Percentiles rank a stretch among this genome's conserved stretches.
These are phyloP conservation scores for Thalassophryne amazonica DNA, from an alignment of 2,797 vertebrate genomes.

Conservation along the genomic window DNA sequence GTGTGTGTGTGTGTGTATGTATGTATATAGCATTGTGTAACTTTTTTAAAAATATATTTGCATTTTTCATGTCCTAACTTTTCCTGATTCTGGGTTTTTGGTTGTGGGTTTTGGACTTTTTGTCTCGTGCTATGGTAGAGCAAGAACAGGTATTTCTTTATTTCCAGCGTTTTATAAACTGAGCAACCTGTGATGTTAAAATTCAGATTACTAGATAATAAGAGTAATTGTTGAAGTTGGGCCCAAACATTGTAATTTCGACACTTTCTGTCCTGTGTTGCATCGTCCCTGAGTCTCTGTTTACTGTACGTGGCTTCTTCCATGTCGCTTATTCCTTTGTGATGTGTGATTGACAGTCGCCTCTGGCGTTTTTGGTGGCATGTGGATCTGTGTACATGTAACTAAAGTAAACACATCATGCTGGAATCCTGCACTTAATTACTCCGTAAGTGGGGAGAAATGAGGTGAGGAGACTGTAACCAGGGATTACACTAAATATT, in stretches of 20 bases:
- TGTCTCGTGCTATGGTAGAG: no score
- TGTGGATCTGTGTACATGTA: neutral
- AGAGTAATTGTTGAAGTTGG: neutral
- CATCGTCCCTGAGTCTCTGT: neutral
- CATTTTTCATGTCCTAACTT: no score
- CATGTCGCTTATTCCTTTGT: constrained; percentile 12
- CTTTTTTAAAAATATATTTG: no score
- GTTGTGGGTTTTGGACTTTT: no score
- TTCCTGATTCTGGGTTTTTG: no score
- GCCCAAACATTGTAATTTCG: no score
- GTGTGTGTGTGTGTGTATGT: no score
- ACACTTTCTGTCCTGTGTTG: neutral
- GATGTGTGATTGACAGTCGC: constrained; percentile 52
- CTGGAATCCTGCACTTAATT: constrained; percentile 24
- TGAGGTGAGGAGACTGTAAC: constrained; percentile 45
- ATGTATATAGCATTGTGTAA: no score
- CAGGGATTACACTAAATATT: constrained; percentile 68
- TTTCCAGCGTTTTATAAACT: neutral
- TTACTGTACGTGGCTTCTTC: neutral
- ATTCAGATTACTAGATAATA: neutral
- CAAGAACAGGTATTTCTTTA: no score
- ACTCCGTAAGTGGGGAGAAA: constrained; percentile 7
- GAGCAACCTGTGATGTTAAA: no score
- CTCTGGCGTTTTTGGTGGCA: constrained; percentile 32
- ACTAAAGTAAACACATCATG: constrained; percentile 15